Conservation (phyloP, 2,888 invertebrate genomes). For the Sialis lutaria region DNA sequence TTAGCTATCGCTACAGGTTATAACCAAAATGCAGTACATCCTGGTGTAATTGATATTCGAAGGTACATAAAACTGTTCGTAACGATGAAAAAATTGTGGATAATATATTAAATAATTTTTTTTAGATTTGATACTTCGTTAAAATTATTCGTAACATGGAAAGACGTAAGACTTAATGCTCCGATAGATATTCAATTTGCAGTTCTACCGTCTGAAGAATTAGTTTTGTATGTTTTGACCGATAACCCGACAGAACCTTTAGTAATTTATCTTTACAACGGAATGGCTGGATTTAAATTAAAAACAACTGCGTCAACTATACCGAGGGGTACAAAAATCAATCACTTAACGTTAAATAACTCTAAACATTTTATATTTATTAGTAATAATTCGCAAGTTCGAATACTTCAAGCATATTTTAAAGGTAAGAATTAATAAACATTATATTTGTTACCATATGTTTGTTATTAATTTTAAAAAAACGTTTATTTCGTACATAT, state of each 20-base stretch:
- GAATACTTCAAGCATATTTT: constrained; percentile 18
- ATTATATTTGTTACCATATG: background rate
- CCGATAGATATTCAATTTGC: constrained; percentile 23
- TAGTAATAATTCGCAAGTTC: constrained; percentile 14
- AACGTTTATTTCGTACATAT: background rate
- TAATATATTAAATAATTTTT: constrained; percentile 3
- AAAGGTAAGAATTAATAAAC: constrained; percentile 12
- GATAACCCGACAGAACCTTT: constrained; percentile 22
- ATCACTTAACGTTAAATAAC: constrained; percentile 13
- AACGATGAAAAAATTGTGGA: background rate
- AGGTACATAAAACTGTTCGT: constrained; percentile 12
- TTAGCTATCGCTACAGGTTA: constrained; percentile 20
- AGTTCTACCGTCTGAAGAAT: constrained; percentile 23
- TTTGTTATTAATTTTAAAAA: background rate
- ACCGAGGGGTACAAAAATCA: constrained; percentile 3
- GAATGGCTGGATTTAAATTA: constrained; percentile 23
- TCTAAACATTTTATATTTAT: constrained; percentile 18
- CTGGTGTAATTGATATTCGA: constrained; percentile 18
- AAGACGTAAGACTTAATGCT: constrained; percentile 21
- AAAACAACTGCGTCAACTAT: constrained; percentile 14
- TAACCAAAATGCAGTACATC: constrained; percentile 16
- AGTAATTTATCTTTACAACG: constrained; percentile 25
- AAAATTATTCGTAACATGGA: constrained; percentile 19
- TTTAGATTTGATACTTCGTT: constrained; percentile 15
- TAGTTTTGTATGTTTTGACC: constrained; percentile 25